Base-by-base conservation (phyloP, 2,888 invertebrate species). In the Drosophila picticornis region DNA sequence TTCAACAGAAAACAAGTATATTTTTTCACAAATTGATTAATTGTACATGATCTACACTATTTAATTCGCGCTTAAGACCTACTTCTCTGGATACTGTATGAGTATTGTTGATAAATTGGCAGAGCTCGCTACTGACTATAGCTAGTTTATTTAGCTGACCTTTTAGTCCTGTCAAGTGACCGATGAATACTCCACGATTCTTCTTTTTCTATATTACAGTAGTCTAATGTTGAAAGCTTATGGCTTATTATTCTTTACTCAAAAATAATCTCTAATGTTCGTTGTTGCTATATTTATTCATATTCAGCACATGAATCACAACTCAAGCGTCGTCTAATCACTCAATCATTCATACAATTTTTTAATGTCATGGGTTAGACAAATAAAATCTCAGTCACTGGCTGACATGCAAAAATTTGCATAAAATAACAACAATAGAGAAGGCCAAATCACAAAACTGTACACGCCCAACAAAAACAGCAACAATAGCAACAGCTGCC, bases 371-470 rank as follows among this genome's bases (percentile, higher is more conserved):
- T 22, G 36, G 29, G 34, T 43, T 58, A 75, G 46, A 63, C 53
- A 71, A 74, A 61, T 50, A 66, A 61, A 61, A 78, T 31, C 63
- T 53, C 64, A 63, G 72, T 25, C 65, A 56, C 27, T 67, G 62
- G 63, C 62, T 63, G 58, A 50, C 62, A 62, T 27, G 36, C 34
- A 43, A 4, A 71, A 70, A 84, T 86, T 75, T 84, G 81, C 84
- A 86, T 86, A 83, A 77, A 81, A 83, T 69, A 84, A 65, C 78
- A 80, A 76, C 66, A 68, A 64, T 22, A 64, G 46, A 59, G 11
- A 38, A 55, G 11, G n/a, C 46, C 34, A 51, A 51, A n/a, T 25
- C 61, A 56, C 58, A 56, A 31, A 32, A 43, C 55, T 55, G 76
- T 58, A 59, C 77, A 72, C 78, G 71, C 81, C 81, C 69, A 57